Conservation (phyloP, 2,113 vertebrate genomes). For the Heterotilapia buettikoferi region DNA sequence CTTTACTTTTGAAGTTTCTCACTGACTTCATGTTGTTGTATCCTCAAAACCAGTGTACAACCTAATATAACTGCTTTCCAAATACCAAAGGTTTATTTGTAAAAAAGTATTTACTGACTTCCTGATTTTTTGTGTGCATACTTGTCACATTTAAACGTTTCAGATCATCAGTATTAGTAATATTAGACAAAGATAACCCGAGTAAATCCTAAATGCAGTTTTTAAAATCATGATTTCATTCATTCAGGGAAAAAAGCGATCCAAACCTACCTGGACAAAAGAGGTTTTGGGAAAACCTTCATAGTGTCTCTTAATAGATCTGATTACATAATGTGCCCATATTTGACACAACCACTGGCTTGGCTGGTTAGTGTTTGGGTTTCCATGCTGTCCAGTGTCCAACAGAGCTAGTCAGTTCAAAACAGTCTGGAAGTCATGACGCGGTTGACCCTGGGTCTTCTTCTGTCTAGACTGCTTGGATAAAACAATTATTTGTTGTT, state of each 20-base stretch:
- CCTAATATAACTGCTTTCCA: background rate
- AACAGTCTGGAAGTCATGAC: constrained; percentile 50
- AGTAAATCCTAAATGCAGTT: background rate
- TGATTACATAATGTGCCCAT: constrained; percentile 35
- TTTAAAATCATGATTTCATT: background rate
- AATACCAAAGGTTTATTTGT: background rate
- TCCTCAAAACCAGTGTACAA: background rate
- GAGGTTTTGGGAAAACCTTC: background rate
- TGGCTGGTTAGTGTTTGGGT: constrained; percentile 55
- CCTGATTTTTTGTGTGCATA: background rate
- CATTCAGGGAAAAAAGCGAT: rapidly evolving
- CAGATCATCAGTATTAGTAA: background rate
- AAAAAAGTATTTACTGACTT: background rate
- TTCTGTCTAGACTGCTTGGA: constrained; percentile 27
- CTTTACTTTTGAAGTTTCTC: background rate
- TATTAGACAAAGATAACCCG: rapidly evolving
- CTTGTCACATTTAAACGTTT: background rate
- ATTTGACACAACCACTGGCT: constrained; percentile 28
- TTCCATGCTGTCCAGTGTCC: constrained; percentile 52
- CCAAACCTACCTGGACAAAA: background rate
- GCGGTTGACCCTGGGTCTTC: constrained; percentile 16
- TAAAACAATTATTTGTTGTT: background rate
- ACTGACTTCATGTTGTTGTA: background rate
- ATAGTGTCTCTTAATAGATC: background rate
- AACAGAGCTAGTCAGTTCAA: constrained; percentile 57